Conservation (phyloP, 2,888 invertebrate genomes). For the Chironomus tentans region DNA sequence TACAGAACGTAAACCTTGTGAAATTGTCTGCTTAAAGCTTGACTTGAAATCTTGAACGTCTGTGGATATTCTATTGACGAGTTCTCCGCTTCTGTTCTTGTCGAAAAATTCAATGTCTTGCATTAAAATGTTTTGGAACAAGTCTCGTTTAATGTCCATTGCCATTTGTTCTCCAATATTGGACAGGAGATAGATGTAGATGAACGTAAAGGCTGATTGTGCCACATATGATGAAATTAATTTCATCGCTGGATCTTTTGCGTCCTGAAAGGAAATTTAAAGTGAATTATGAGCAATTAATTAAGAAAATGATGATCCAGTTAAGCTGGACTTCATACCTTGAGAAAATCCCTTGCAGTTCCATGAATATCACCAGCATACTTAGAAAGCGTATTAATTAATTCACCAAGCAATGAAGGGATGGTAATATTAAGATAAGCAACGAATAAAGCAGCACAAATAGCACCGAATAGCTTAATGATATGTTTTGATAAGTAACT, state of each 20-base stretch:
- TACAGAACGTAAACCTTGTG: constrained; percentile 78
- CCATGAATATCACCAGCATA: constrained; percentile 39
- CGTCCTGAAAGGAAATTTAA: constrained; percentile 35
- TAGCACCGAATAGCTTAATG: constrained; percentile 65
- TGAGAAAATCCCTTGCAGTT: constrained; percentile 40
- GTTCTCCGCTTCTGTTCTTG: constrained; percentile 79
- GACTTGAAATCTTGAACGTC: constrained; percentile 98
- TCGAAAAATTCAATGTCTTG: constrained; percentile 92
- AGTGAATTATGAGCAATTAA: no score
- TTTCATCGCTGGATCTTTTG: constrained; percentile 37
- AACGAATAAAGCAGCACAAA: constrained; percentile 74
- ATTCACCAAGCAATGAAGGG: constrained; percentile 70
- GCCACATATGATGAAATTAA: constrained; percentile 40
- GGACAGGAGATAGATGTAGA: constrained; percentile 79
- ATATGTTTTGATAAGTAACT: constrained; percentile 65
- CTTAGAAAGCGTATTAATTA: constrained; percentile 68
- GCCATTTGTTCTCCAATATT: constrained; percentile 85
- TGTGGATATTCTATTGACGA: constrained; percentile 80
- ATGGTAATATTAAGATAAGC: constrained; percentile 84
- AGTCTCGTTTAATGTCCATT: constrained; percentile 63
- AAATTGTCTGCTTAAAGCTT: constrained; percentile 85
- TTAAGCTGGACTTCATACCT: constrained; percentile 41
- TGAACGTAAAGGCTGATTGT: constrained; percentile 77
- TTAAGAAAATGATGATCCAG: no score
- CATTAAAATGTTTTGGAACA: constrained; percentile 72